A percentile compares a stretch with the other conserved stretches of the same genome.
Evolutionary conservation across 2,888 invertebrate species (phyloP).

Genomic region (Lepetodrilus schrolli): DNA sequence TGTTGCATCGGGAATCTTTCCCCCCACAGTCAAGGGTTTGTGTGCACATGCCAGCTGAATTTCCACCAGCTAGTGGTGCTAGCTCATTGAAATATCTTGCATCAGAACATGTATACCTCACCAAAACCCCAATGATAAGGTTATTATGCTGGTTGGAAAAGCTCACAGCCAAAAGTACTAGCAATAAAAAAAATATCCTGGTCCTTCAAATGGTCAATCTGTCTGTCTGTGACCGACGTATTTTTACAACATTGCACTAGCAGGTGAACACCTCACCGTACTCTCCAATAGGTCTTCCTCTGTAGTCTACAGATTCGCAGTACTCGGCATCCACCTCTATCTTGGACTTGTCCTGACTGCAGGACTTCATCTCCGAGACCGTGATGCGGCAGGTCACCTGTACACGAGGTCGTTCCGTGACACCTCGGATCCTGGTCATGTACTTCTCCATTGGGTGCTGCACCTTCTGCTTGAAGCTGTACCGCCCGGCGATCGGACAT

Average conservation of each 20-base stretch:
- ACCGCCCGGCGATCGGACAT: slow-evolving; percentile 97
- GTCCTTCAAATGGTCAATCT: no score
- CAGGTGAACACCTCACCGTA: slow-evolving; percentile 81
- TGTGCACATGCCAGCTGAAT: no score
- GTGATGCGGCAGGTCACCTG: slow-evolving; percentile 93
- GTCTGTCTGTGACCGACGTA: not conserved
- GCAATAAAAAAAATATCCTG: no score
- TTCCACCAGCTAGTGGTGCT: no score
- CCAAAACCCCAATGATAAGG: not conserved
- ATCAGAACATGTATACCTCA: no score
- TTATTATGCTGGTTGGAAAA: not conserved
- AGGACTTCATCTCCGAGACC: slow-evolving; percentile 96
- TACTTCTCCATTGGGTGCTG: slow-evolving; percentile 78
- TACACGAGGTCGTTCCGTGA: slow-evolving; percentile 93
- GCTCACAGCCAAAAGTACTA: no score
- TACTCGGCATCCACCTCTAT: slow-evolving; percentile 95
- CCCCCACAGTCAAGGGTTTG: no score
- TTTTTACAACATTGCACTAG: not conserved
- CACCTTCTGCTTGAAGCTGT: slow-evolving; percentile 89
- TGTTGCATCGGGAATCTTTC: no score
- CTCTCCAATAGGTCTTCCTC: slow-evolving; percentile 87
- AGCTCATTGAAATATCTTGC: no score
- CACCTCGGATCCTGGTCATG: slow-evolving; percentile 94
- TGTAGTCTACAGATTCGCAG: slow-evolving; percentile 95
- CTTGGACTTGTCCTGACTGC: slow-evolving; percentile 91